Evolutionary conservation across 2,113 vertebrate species (phyloP), one percentile per base, ranked within the genome.

Genomic region (Verasper variegatus): DNA sequence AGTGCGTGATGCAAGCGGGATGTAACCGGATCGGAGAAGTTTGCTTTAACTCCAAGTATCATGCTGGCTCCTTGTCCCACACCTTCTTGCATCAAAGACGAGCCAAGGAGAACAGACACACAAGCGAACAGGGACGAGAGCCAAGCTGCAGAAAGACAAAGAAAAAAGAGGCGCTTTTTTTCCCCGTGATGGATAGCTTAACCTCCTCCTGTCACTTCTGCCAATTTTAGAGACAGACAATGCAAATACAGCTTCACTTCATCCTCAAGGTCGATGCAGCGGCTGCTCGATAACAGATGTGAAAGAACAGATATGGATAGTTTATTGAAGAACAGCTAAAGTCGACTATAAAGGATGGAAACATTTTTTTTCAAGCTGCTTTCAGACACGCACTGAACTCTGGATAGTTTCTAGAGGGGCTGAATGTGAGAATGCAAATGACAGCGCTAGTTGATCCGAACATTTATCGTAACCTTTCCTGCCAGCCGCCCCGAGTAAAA

Each of bases 11-110:
- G 82, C 59, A 88, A 89, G 72, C 51, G 42, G 64, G 63, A 70
- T 64, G 80, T 42, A 86, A 83, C 65, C 8, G 3, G n/a, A 37
- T 31, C 26, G 9, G 45, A 69, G 78, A 75, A 82, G 84, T 68
- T 76, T 66, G 68, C 62, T 84, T 81, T 52, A 45, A 67, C 75
- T 74, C 37, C 61, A 66, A 70, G 52, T 37, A 74, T 63, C 74
- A 78, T 27, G 45, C 54, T 57, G 75, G 26, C 65, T 80, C 49
- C 45, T 60, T 65, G 84, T 87, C 47, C 57, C 74, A 35, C 47
- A 87, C 66, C 79, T 83, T 75, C 69, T 55, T 70, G 66, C 73
- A 64, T 86, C 75, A 80, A 76, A 85, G 80, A 81, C 27, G 37
- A 68, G 70, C 54, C 62, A 42, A 78, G 66, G 58, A 83, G 60